Percentiles rank a stretch among this genome's conserved stretches.
These are phyloP conservation scores for Clangula hyemalis DNA, from an alignment of 2,797 vertebrate species.

Conservation along the genomic window DNA sequence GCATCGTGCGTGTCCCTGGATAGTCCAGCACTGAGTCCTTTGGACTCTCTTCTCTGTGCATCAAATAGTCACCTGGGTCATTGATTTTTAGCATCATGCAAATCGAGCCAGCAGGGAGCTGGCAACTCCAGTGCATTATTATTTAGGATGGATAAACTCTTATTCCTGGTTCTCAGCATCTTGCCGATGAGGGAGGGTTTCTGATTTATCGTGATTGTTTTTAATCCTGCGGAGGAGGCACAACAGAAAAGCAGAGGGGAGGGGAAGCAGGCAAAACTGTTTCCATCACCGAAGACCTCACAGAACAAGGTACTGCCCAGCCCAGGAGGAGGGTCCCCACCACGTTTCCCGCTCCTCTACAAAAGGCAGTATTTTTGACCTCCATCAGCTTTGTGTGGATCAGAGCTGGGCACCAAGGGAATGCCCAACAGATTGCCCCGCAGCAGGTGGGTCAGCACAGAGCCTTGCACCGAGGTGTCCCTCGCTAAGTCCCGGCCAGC, in stretches of 20 bases:
- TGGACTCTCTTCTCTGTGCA: background rate
- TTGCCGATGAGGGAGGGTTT: background rate
- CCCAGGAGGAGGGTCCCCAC: rapidly evolving
- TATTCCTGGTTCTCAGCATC: conserved; percentile 3
- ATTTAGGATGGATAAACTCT: conserved; percentile 64
- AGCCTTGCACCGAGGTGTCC: rapidly evolving
- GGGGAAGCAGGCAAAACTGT: rapidly evolving
- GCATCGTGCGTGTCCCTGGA: background rate
- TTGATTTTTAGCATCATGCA: conserved; percentile 28
- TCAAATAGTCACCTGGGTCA: background rate
- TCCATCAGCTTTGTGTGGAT: background rate
- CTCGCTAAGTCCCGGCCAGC: rapidly evolving
- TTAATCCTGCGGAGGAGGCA: background rate
- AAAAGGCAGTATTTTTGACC: rapidly evolving
- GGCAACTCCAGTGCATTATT: conserved; percentile 37
- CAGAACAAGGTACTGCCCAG: rapidly evolving
- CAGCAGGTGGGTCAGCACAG: rapidly evolving
- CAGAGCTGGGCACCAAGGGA: rapidly evolving
- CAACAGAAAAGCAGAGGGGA: background rate
- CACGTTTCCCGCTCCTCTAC: rapidly evolving
- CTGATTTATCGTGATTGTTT: background rate
- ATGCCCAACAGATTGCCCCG: rapidly evolving
- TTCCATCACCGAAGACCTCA: background rate
- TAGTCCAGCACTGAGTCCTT: background rate
- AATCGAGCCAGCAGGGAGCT: conserved; percentile 43